phyloP scores from a whole-genome alignment of 2,113 vertebrate species.

The Hemiscyllium ocellatum region DNA sequence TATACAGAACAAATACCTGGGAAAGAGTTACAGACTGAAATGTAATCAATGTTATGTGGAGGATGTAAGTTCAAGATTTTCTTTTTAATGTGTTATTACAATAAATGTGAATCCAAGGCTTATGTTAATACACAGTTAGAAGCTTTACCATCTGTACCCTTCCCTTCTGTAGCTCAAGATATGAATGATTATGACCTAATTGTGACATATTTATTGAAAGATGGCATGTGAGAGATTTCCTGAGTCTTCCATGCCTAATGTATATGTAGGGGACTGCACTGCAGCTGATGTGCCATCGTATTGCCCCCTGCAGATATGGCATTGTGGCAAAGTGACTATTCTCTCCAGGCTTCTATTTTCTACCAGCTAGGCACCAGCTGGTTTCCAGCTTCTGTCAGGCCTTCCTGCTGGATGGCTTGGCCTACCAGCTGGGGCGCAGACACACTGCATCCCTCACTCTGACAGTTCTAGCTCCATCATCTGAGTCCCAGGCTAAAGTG shows the following conservation, averaged over 20 bases:
- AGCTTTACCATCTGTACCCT: background rate
- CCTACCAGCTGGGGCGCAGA: background rate
- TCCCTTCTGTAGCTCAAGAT: background rate
- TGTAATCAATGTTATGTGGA: background rate
- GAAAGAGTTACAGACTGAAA: background rate
- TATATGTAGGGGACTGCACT: background rate
- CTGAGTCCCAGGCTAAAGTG: background rate
- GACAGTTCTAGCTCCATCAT: background rate
- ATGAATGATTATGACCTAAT: background rate
- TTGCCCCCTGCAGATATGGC: background rate
- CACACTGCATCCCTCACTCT: background rate
- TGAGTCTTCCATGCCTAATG: background rate
- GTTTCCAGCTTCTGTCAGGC: background rate
- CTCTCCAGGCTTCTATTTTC: background rate
- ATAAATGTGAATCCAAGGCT: background rate
- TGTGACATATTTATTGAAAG: background rate
- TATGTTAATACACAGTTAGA: background rate
- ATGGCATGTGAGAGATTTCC: background rate
- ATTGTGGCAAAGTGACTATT: background rate
- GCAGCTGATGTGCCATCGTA: background rate
- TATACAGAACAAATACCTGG: background rate
- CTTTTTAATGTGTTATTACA: background rate
- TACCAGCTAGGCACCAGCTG: constrained; percentile 24
- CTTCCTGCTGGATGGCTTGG: background rate
- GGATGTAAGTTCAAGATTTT: background rate